phyloP scores from a whole-genome alignment of 2,888 invertebrate genomes.

The Polymixis flavicincta region DNA sequence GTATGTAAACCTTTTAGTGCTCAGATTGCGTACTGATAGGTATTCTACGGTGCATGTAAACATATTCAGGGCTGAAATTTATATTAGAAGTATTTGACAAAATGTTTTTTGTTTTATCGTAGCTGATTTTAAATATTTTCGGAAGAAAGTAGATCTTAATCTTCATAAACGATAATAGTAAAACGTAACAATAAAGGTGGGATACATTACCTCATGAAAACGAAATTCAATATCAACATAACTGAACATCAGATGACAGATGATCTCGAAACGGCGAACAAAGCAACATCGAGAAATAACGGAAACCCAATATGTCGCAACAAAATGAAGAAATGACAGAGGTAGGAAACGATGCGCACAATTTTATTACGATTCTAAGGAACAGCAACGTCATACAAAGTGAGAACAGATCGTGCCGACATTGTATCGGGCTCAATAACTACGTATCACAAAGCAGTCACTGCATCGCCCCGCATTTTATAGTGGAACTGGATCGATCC shows the following conservation, averaged over 20 bases:
- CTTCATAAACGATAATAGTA: slow-evolving; percentile 1
- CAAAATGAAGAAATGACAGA: slow-evolving; percentile 65
- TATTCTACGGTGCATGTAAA: neutral
- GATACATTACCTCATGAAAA: slow-evolving; percentile 24
- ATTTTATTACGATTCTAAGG: slow-evolving; percentile 73
- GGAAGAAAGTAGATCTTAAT: neutral
- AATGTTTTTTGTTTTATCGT: neutral
- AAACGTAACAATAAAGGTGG: slow-evolving; percentile 22
- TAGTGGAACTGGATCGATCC: slow-evolving; percentile 56
- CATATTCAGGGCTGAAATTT: neutral
- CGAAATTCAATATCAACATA: slow-evolving; percentile 54
- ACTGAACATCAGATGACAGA: slow-evolving; percentile 42
- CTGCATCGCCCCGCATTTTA: slow-evolving; percentile 72
- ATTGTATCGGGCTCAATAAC: slow-evolving; percentile 75
- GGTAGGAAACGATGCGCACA: slow-evolving; percentile 65
- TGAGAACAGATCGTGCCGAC: slow-evolving; percentile 72
- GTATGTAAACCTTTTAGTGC: slow-evolving; percentile 45
- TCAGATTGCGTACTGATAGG: slow-evolving; percentile 19
- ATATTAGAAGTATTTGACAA: neutral
- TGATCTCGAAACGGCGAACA: slow-evolving; percentile 30
- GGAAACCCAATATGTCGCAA: slow-evolving; percentile 59
- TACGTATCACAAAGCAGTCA: slow-evolving; percentile 70
- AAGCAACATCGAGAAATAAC: slow-evolving; percentile 48
- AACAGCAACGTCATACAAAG: slow-evolving; percentile 71
- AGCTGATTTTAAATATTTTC: neutral